Evolutionary conservation across 2,797 vertebrate species (phyloP).

Genomic region (Phrynocephalus vlangalii): DNA sequence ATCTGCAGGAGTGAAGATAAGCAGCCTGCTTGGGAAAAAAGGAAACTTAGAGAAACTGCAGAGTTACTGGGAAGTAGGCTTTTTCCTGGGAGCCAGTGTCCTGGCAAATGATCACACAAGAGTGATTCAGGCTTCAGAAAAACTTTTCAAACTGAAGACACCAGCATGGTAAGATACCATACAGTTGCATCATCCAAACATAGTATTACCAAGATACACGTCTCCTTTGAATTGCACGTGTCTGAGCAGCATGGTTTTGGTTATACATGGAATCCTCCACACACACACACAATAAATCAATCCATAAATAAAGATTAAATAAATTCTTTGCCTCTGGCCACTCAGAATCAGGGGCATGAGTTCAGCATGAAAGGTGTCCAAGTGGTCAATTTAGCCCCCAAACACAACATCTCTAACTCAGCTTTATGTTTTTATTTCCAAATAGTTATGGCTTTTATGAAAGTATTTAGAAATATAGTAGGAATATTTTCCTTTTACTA

Average conservation of each 20-base stretch:
- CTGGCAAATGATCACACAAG: slow-evolving; percentile 93
- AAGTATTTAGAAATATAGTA: neutral
- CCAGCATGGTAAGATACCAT: slow-evolving; percentile 89
- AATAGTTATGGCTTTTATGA: too few relatives aligned
- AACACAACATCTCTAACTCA: too few relatives aligned
- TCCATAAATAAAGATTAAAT: too few relatives aligned
- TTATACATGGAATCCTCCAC: too few relatives aligned
- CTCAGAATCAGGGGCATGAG: too few relatives aligned
- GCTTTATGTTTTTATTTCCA: too few relatives aligned
- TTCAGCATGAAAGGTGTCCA: too few relatives aligned
- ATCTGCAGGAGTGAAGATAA: slow-evolving; percentile 94
- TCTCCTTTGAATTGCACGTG: too few relatives aligned
- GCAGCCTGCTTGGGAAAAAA: slow-evolving; percentile 96
- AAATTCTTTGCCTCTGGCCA: too few relatives aligned
- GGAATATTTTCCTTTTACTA: neutral
- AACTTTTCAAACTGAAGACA: slow-evolving; percentile 96
- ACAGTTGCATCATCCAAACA: neutral
- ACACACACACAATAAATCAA: too few relatives aligned
- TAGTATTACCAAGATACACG: neutral
- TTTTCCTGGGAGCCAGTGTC: slow-evolving; percentile 96
- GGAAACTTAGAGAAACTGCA: slow-evolving; percentile 97
- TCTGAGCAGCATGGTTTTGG: too few relatives aligned
- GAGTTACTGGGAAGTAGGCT: slow-evolving; percentile 99
- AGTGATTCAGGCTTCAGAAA: slow-evolving; percentile 97
- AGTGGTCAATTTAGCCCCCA: too few relatives aligned